phyloP scores from a whole-genome alignment of 2,797 vertebrate genomes.

The Melanotaenia parkinsoni region DNA sequence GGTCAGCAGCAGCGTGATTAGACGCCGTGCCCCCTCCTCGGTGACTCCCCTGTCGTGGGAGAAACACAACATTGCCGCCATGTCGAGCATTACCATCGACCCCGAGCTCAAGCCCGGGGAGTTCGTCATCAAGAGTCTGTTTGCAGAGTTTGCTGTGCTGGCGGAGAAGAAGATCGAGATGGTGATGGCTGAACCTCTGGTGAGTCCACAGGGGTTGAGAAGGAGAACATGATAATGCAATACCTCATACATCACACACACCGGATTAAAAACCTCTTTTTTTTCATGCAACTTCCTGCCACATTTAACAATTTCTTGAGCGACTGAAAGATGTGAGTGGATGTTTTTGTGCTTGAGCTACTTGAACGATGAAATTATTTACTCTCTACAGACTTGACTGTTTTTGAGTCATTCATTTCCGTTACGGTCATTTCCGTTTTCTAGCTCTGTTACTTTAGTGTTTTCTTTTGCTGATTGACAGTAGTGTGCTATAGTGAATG shows the following conservation, averaged over 20 bases:
- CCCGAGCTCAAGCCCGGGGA: slow-evolving; percentile 99
- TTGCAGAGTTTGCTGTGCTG: slow-evolving; percentile 98
- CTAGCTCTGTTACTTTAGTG: neutral
- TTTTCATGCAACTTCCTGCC: neutral
- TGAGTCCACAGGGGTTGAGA: slow-evolving; percentile 78
- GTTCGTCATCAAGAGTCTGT: slow-evolving; percentile 99
- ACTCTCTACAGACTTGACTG: neutral
- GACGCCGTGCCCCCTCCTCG: slow-evolving; percentile 86
- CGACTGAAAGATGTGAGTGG: neutral
- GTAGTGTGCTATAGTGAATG: neutral
- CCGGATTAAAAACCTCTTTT: slow-evolving; percentile 3
- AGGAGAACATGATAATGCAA: slow-evolving; percentile 40
- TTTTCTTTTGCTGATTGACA: neutral
- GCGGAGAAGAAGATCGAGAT: slow-evolving; percentile 99
- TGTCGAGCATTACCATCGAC: slow-evolving; percentile 99
- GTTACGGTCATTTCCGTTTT: neutral
- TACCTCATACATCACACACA: slow-evolving; percentile 27
- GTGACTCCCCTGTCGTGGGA: slow-evolving; percentile 87
- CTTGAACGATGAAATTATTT: neutral
- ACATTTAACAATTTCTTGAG: neutral
- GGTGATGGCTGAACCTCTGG: slow-evolving; percentile 99
- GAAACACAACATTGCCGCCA: slow-evolving; percentile 88
- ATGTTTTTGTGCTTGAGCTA: neutral
- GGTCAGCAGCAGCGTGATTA: slow-evolving; percentile 89
- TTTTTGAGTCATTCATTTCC: neutral